Evolutionary conservation across 2,888 invertebrate genomes (phyloP).

Genomic region (Sthenelais limicola): DNA sequence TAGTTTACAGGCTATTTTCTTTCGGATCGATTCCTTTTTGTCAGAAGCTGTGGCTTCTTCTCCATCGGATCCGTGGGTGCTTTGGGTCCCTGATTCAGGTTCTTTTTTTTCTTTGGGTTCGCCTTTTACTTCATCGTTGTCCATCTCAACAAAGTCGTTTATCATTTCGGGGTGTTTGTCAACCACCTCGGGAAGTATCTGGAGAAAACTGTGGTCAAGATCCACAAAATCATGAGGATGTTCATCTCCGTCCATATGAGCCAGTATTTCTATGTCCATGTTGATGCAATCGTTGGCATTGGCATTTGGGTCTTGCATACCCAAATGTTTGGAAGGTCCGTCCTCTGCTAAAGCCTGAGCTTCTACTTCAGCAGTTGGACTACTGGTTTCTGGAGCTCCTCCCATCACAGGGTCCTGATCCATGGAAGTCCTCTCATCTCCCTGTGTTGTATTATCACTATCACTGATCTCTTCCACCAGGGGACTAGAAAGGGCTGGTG

Average conservation of each 20-base stretch:
- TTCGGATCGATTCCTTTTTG: too few relatives aligned
- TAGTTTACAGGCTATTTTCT: too few relatives aligned
- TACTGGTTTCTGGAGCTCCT: too few relatives aligned
- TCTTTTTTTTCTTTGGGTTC: slow-evolving; percentile 8
- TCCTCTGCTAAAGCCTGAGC: too few relatives aligned
- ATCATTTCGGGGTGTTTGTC: not conserved
- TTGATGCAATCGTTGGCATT: too few relatives aligned
- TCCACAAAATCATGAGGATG: slow-evolving; percentile 20
- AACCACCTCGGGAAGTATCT: slow-evolving; percentile 16
- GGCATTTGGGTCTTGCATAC: too few relatives aligned
- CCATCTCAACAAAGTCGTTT: slow-evolving; percentile 21
- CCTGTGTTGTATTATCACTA: not conserved
- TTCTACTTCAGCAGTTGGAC: too few relatives aligned
- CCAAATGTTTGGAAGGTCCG: too few relatives aligned
- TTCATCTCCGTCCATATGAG: slow-evolving; percentile 15
- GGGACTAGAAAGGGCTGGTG: not conserved
- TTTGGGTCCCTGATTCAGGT: not conserved
- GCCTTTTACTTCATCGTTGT: slow-evolving; percentile 26
- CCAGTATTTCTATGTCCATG: slow-evolving; percentile 23
- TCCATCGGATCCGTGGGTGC: not conserved
- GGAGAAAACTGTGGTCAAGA: slow-evolving; percentile 19
- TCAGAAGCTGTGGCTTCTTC: too few relatives aligned
- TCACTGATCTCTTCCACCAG: slow-evolving; percentile 27
- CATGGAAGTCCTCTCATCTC: not conserved
- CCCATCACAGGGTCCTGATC: slow-evolving; percentile 21